Evolutionary conservation across 2,113 vertebrate genomes (phyloP), one percentile per base, ranked within the genome.

Genomic region (Salvelinus fontinalis): DNA sequence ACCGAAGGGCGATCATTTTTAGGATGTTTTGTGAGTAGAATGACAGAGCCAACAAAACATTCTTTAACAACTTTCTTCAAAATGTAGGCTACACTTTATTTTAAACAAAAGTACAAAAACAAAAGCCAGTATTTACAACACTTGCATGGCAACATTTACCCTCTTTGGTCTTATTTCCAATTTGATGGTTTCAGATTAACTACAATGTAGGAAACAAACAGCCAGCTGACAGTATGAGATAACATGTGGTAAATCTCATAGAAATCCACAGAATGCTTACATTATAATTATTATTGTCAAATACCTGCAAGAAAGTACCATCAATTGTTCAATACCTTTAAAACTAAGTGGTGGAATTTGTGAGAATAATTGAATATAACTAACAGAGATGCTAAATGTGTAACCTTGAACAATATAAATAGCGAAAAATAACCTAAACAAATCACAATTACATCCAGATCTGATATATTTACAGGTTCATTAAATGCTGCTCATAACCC

Each of bases 81-180:
- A 96, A 90, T 94, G 95, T 95, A 44, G 39, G 39, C 39, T 44
- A 95, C 95, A 95, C 91, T 95, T 96, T 97, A 94, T 96, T 95
- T 96, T 95, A 96, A 94, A 97, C 95, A 97, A 96, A 95, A 95
- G 93, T 95, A 96, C 90, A 94, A 93, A 94, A 92, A 90, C 89
- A 91, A 93, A 94, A 92, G 92, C 94, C 92, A 94, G 90, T 97
- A 98, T 97, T 96, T 98, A 98, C 97, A 98, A 91, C 95, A 94
- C 95, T 95, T 90, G 89, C 91, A 91, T 89, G 91, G 85, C 88
- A 91, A 88, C 89, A 87, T 87, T 91, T 82, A 94, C 94, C 94
- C 90, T 96, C 96, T 98, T 98, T 98, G 96, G 96, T 97, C 94
- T 95, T 91, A 94, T 93, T 96, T 94, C 94, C 93, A 92, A 96